Evolutionary conservation across 1,140 invertebrate genomes (phyloP), one percentile per base, ranked within the genome.

Genomic region (Paralvinella palmiformis): DNA sequence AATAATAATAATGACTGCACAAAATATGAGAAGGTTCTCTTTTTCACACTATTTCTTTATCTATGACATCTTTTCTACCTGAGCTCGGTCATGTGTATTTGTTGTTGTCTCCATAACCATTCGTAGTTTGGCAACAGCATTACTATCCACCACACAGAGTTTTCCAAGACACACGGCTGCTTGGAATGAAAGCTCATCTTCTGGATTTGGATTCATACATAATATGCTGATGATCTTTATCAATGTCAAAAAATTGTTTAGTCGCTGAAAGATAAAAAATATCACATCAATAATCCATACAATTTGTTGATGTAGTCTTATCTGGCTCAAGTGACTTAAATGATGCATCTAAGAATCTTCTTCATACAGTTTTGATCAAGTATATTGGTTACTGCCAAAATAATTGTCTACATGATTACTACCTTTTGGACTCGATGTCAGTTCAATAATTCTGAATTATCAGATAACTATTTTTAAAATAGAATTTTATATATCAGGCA

Each of bases 211-310:
- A 13, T 13, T 36, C 3, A 68, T 48, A 59, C 75, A 75, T 48
- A 77, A 73, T 64, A 77, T 75, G 50, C 75, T 77, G 32, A 79
- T 62, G 10, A 78, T 71, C 57, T 75, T 74, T 50, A 75, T 71
- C 37, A 79, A 62, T 31, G 75, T 73, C 31, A 69, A 64, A 58
- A 79, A 76, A 22, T 68, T 65, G 29, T 65, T 58, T 17, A 69
- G 59, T 41, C 63, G 69, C 76, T 78, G 68, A 6, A 73, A 63
- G 44, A 1, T 29, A 45, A 63, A 17, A 29, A 58, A 24, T 59
- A 44, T 58, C 22, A 41, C n/a, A n/a, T 45, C 6, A 60, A 27
- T 29, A 7, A 7, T 15, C 10, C 24, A 10, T 15, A 15, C 13
- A 24, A 53, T 15, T 53, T 15, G 7, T 53, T 53, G 24, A n/a